Conservation (phyloP, 2,797 vertebrate genomes). For the Bradypodion pumilum region DNA sequence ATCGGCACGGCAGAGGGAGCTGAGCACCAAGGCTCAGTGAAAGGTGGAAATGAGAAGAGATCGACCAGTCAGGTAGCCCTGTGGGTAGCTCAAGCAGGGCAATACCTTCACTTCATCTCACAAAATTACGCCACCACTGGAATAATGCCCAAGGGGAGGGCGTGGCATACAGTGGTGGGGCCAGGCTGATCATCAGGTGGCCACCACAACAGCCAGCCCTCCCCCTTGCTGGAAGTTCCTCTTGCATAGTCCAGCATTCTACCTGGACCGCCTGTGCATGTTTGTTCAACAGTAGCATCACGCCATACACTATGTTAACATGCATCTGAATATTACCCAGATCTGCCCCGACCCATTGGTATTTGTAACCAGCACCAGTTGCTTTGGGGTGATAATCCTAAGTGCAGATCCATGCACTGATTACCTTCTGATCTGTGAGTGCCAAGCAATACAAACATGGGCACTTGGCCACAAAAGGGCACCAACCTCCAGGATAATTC, state of each 20-base stretch:
- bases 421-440: slow-evolving; percentile 7
- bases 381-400: neutral
- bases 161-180: neutral
- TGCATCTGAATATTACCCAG: neutral
- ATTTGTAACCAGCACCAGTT: neutral
- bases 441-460: neutral
- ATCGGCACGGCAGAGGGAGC: neutral
- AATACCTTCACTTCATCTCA: neutral
- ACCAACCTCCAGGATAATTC: neutral
- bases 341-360: neutral
- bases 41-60: slow-evolving; percentile 47
- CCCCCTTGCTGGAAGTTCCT: neutral
- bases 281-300: slow-evolving; percentile 17
- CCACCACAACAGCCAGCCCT: too few species aligned
- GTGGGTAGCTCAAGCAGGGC: slow-evolving; percentile 24
- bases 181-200: too few species aligned
- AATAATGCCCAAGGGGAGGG: neutral
- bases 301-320: slow-evolving; percentile 6
- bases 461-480: neutral
- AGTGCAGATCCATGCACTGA: neutral
- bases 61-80: slow-evolving; percentile 25
- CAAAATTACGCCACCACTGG: neutral
- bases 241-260: slow-evolving; percentile 9
- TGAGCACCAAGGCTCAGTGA: slow-evolving; percentile 29
- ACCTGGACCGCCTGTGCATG: slow-evolving; percentile 2